Percentiles rank a stretch among this genome's conserved stretches.
Conservation (phyloP, 2,113 vertebrate species). For the Ascaphus truei region DNA sequence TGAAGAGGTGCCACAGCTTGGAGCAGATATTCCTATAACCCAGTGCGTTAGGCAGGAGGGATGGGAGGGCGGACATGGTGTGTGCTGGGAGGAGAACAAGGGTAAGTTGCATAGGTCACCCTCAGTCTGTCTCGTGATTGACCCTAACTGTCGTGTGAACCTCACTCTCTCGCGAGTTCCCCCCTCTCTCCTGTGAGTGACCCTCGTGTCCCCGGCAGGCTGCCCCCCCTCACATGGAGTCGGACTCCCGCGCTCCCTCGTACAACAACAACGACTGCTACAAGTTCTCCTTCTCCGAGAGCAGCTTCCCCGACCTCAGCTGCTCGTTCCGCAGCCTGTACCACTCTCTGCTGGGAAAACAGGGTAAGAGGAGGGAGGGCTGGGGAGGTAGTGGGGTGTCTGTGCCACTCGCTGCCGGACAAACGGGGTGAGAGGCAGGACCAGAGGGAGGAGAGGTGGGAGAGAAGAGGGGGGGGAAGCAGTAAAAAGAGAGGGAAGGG, state of each 20-base stretch:
- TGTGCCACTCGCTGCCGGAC: conserved; percentile 10
- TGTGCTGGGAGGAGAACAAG: too few species aligned
- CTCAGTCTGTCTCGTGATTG: too few species aligned
- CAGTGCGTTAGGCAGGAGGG: too few species aligned
- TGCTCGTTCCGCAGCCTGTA: conserved; percentile 91
- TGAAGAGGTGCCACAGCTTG: too few species aligned
- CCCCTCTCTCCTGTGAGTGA: background rate
- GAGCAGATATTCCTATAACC: too few species aligned
- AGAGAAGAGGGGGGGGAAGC: too few species aligned
- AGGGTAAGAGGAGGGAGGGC: conserved; percentile 61
- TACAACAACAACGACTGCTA: conserved; percentile 72
- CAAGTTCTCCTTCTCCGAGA: conserved; percentile 90
- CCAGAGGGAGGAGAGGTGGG: too few species aligned
- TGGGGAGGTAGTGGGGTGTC: conserved; percentile 17
- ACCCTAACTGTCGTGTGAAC: too few species aligned
- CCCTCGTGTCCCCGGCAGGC: background rate
- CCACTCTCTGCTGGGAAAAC: conserved; percentile 87
- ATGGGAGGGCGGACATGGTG: too few species aligned
- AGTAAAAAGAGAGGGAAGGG: too few species aligned
- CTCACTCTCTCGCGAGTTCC: too few species aligned
- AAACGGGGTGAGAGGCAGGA: background rate
- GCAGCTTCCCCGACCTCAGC: conserved; percentile 88
- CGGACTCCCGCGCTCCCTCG: conserved; percentile 66
- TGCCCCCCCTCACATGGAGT: conserved; percentile 49
- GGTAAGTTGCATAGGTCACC: too few species aligned